phyloP scores from a whole-genome alignment of 2,113 vertebrate species.

The Sylvia atricapilla region DNA sequence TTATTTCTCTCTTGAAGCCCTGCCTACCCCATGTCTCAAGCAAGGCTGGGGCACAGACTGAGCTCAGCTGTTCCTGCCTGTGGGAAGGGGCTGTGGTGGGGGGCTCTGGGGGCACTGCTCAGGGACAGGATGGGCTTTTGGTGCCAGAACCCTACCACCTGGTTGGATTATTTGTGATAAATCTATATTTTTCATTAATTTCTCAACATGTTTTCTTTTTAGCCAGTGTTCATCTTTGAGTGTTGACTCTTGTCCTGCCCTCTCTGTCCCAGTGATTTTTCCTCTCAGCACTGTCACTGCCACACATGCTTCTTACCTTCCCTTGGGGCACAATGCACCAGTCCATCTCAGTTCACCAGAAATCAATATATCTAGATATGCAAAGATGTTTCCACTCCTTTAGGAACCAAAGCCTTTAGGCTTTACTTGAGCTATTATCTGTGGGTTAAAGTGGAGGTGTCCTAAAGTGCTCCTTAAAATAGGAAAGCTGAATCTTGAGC shows the following conservation, averaged over 20 bases:
- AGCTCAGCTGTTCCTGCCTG: rapidly evolving
- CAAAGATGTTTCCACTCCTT: neutral
- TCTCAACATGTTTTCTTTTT: neutral
- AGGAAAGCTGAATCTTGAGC: neutral
- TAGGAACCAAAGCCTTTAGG: neutral
- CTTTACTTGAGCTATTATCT: neutral
- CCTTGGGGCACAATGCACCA: neutral
- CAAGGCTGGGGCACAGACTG: neutral
- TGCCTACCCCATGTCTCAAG: rapidly evolving
- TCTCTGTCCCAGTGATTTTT: neutral
- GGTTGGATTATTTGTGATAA: neutral
- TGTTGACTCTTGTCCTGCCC: rapidly evolving
- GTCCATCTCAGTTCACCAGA: neutral
- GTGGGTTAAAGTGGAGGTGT: neutral
- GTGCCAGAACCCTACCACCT: neutral
- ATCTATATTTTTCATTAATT: neutral
- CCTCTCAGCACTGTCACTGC: neutral
- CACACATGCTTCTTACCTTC: neutral
- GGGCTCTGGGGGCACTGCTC: neutral
- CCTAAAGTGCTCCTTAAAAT: neutral
- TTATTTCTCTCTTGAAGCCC: neutral
- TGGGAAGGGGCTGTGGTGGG: neutral
- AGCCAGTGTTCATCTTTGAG: neutral
- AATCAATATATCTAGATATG: neutral
- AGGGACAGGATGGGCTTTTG: neutral